Evolutionary conservation across 2,888 invertebrate genomes (phyloP).

Genomic region (Bedellia somnulentella): DNA sequence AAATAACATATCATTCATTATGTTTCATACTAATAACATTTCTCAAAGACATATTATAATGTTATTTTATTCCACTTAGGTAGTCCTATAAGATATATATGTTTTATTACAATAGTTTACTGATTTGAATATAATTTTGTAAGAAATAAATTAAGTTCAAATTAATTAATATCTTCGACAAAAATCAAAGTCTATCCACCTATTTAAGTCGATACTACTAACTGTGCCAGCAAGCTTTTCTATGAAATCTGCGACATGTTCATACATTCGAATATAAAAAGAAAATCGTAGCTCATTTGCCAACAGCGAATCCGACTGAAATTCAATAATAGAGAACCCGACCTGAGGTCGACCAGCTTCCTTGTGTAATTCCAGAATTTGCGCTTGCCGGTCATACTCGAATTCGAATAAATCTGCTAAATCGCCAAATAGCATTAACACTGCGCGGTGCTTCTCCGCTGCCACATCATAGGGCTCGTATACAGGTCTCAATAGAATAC

Average conservation of each 20-base stretch:
- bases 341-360: no score
- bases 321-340: slow-evolving; percentile 5
- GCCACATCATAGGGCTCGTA: slow-evolving; percentile 26
- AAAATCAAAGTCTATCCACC: slow-evolving; percentile 46
- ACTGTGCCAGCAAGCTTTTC: slow-evolving; percentile 34
- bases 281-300: slow-evolving; percentile 16
- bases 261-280: slow-evolving; percentile 28
- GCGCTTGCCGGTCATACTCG: slow-evolving; percentile 19
- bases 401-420: slow-evolving; percentile 30
- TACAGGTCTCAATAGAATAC: slow-evolving; percentile 34
- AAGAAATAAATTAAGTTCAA: no score
- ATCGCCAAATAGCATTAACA: slow-evolving; percentile 23
- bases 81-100: no score
- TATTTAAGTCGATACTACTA: slow-evolving; percentile 39
- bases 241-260: slow-evolving; percentile 24
- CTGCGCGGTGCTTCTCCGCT: slow-evolving; percentile 26
- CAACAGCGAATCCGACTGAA: neutral
- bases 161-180: slow-evolving; percentile 16
- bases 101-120: no score
- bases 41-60: no score
- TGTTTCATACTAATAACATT: no score
- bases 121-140: no score
- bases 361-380: no score
- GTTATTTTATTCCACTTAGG: no score
- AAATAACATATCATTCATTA: no score